Percentiles rank a stretch among this genome's conserved stretches.
phyloP scores from a whole-genome alignment of 2,797 vertebrate species.

The Sphaeramia orbicularis region DNA sequence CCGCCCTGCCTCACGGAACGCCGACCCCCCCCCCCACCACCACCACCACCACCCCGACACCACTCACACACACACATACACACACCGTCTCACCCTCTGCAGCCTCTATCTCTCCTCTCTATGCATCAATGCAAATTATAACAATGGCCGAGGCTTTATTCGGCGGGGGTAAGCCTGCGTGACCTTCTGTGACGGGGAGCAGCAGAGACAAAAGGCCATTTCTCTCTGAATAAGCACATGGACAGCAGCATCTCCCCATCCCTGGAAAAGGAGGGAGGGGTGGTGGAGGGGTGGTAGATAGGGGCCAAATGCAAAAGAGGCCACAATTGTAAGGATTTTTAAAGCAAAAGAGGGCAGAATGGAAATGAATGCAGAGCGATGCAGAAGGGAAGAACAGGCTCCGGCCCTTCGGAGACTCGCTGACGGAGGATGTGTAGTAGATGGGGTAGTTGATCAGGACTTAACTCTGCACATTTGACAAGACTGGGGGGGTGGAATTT shows the following conservation, averaged over 20 bases:
- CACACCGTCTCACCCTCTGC: slow-evolving; percentile 54
- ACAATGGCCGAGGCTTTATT: slow-evolving; percentile 86
- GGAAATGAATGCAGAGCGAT: slow-evolving; percentile 67
- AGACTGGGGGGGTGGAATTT: slow-evolving; percentile 52
- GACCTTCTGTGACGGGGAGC: slow-evolving; percentile 85
- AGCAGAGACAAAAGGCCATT: slow-evolving; percentile 84
- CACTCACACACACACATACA: slow-evolving; percentile 25
- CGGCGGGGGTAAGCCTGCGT: slow-evolving; percentile 84
- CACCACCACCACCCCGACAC: slow-evolving; percentile 4
- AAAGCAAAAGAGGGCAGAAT: slow-evolving; percentile 60
- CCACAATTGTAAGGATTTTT: slow-evolving; percentile 56
- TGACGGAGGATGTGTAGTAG: slow-evolving; percentile 52
- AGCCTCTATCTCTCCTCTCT: slow-evolving; percentile 66
- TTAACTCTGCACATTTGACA: slow-evolving; percentile 53
- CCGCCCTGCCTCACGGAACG: slow-evolving; percentile 63
- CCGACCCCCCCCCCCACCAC: slow-evolving; percentile 15
- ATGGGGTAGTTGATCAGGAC: slow-evolving; percentile 57
- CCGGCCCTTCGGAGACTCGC: slow-evolving; percentile 44
- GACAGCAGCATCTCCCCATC: slow-evolving; percentile 66
- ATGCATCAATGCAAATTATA: slow-evolving; percentile 90
- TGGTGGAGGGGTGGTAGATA: slow-evolving; percentile 19
- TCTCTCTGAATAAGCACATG: slow-evolving; percentile 82
- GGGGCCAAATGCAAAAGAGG: slow-evolving; percentile 69
- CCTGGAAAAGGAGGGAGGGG: slow-evolving; percentile 33
- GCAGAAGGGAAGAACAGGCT: slow-evolving; percentile 16